These are phyloP conservation scores for Phalacrocorax pelagicus DNA, from an alignment of 2,113 vertebrate genomes.

Conservation along the genomic window DNA sequence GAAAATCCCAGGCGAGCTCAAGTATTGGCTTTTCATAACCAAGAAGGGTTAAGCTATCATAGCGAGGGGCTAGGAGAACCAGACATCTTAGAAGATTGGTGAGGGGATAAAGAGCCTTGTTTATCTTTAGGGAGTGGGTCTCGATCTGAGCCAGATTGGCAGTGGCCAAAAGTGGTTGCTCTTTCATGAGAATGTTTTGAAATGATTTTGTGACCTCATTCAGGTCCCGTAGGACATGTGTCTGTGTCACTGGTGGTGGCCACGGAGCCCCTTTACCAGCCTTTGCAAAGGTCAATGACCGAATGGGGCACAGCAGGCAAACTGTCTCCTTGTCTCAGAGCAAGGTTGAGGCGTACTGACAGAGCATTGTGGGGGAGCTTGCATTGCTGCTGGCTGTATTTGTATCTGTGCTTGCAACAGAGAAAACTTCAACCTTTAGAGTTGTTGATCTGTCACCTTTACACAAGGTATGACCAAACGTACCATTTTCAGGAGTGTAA, in stretches of 20 bases:
- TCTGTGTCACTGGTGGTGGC: not conserved
- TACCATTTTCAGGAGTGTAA: not conserved
- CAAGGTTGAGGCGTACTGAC: not conserved
- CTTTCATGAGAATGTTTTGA: not conserved
- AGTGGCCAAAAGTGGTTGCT: not conserved
- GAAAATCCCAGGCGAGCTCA: constrained; percentile 68
- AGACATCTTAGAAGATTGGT: constrained; percentile 18
- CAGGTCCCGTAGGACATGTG: not conserved
- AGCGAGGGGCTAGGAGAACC: constrained; percentile 38
- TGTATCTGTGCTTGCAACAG: not conserved
- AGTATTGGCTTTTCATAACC: constrained; percentile 44
- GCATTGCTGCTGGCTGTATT: constrained; percentile 1
- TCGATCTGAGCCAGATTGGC: constrained; percentile 1
- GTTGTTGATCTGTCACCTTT: not conserved
- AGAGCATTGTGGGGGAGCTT: constrained; percentile 4
- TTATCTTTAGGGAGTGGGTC: constrained; percentile 6
- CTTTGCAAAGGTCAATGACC: not conserved
- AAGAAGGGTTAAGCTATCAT: constrained; percentile 8
- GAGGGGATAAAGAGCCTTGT: constrained; percentile 21
- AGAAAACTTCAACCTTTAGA: not conserved
- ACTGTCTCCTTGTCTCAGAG: not conserved
- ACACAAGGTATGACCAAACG: not conserved
- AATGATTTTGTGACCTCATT: not conserved
- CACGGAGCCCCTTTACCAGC: not conserved
- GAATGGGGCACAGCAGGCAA: not conserved